Evolutionary conservation across 2,113 vertebrate species (phyloP).

Genomic region (Prolemur simus): DNA sequence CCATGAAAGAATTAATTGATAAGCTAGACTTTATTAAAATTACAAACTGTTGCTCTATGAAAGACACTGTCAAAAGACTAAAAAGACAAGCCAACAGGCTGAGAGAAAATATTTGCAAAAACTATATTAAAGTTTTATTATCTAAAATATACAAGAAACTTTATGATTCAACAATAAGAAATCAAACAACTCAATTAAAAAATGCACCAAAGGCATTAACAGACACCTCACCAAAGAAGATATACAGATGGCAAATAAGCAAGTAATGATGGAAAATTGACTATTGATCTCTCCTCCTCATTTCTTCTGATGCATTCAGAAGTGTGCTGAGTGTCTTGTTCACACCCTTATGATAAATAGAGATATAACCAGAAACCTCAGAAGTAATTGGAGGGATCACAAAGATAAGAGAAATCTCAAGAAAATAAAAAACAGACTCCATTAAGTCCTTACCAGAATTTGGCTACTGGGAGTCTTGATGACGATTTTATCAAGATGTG

Average conservation of each 20-base stretch:
- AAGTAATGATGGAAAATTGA: background rate
- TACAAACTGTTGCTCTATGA: background rate
- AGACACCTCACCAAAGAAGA: background rate
- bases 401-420: background rate
- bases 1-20: background rate
- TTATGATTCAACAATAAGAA: background rate
- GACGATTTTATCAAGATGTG: background rate
- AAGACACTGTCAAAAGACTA: background rate
- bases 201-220: background rate
- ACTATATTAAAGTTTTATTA: background rate
- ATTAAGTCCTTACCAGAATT: background rate
- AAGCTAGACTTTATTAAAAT: background rate
- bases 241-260: background rate
- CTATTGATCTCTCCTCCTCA: accelerated
- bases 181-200: background rate
- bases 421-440: background rate
- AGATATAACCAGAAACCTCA: background rate
- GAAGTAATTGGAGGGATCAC: background rate
- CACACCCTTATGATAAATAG: background rate
- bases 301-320: background rate
- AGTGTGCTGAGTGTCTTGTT: background rate
- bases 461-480: background rate
- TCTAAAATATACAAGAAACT: background rate
- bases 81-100: background rate
- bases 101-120: background rate